These are phyloP conservation scores for Sminthurides aquaticus DNA, from an alignment of 2,888 invertebrate genomes.

Conservation along the genomic window DNA sequence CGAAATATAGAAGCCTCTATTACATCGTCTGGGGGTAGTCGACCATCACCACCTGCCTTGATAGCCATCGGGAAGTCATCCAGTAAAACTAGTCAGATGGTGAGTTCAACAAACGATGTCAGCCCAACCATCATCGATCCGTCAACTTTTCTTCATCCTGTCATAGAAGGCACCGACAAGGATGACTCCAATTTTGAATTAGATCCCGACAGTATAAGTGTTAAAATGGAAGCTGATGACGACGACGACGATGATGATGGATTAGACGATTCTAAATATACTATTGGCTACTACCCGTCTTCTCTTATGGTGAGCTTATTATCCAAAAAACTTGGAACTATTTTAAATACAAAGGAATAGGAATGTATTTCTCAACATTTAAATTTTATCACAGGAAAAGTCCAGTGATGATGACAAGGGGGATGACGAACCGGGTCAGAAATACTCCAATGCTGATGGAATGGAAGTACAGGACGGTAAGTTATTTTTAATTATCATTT, in stretches of 20 bases:
- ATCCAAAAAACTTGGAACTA: too few relatives aligned
- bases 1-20: conserved; percentile 28
- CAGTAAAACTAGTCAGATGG: conserved; percentile 40
- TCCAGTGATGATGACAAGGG: conserved; percentile 42
- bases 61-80: conserved; percentile 23
- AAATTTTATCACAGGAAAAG: conserved; percentile 34
- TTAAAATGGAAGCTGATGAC: conserved; percentile 41
- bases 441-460: conserved; percentile 38
- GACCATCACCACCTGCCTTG: conserved; percentile 42
- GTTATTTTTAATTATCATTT: conserved; percentile 14
- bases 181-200: conserved; percentile 40
- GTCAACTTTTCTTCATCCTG: conserved; percentile 38
- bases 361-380: too few relatives aligned
- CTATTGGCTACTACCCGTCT: conserved; percentile 42
- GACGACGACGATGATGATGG: conserved; percentile 43
- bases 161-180: conserved; percentile 34
- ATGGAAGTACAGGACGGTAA: conserved; percentile 43
- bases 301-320: conserved; percentile 39
- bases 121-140: conserved; percentile 31
- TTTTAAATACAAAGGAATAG: too few relatives aligned
- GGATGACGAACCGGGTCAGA: conserved; percentile 38
- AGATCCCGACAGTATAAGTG: conserved; percentile 30
- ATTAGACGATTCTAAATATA: conserved; percentile 38
- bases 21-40: conserved; percentile 34
- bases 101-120: conserved; percentile 31